Evolutionary conservation across 2,888 invertebrate genomes (phyloP), one percentile per base, ranked within the genome.

Genomic region (Altica lythri): DNA sequence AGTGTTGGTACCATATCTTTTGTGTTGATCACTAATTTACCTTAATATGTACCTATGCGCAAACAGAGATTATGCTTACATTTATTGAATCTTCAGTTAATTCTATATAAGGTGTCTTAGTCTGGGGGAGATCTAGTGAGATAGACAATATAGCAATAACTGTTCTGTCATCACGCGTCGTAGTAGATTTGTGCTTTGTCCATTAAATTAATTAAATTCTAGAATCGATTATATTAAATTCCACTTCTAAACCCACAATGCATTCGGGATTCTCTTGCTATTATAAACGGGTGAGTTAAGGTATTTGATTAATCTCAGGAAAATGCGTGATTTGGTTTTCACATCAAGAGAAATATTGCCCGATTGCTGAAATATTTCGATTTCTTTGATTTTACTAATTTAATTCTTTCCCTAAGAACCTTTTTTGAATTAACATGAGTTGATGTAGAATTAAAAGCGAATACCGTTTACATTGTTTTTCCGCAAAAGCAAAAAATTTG

Each of bases 181-280:
- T 12, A 18, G 2, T 4, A 13, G 18, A 18, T 27, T 40, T 14
- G 38, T 18, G 29, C 25, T 48, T 30, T 13, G 48, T 38, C 48
- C 48, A 48, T 29, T 40, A 18, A 48, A 30, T 38, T 48, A 48
- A 48, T 48, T 38, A 48, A 48, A 48, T 40, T 48, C 40, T 48
- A 48, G 30, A 29, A 13, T n/a, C 30, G 38, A 48, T 48, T 38
- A 48, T 48, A 48, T 38, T 38, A 48, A 48, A 48, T 48, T 48
- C 48, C 48, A 14, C 17, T 22, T 27, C 22, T 12, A 38, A 29
- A 29, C 48, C 40, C 22, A 29, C 19, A 48, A 40, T 48, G 48
- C 48, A 40, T 27, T 13, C 34, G 4, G 34, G 14, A 34, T 45
- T 34, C 45, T n/a, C 14, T 14, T 45, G 34, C 13, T 45, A 35